Evolutionary conservation across 2,113 vertebrate genomes (phyloP).

Genomic region (Mungos mungo): DNA sequence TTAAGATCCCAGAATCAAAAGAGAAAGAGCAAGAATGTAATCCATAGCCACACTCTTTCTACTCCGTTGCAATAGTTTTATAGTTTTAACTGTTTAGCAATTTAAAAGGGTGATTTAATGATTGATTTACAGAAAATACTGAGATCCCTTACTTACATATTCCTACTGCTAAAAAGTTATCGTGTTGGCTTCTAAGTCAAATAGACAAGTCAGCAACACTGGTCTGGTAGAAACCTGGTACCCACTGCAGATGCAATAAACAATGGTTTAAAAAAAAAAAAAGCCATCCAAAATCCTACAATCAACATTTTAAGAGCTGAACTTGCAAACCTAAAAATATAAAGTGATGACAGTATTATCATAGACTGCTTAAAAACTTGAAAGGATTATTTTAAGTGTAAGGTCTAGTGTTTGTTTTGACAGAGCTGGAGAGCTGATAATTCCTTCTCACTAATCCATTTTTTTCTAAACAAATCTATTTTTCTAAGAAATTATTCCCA

Average conservation of each 20-base stretch:
- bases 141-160: neutral
- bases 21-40: neutral
- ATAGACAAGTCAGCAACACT: neutral
- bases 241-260: neutral
- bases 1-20: neutral
- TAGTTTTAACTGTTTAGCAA: neutral
- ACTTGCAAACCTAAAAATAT: constrained; percentile 68
- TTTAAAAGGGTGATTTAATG: neutral
- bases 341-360: constrained; percentile 65
- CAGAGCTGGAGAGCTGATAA: constrained; percentile 46
- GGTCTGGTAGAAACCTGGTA: neutral
- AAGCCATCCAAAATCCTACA: neutral
- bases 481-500: constrained; percentile 44
- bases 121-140: neutral
- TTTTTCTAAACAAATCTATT: constrained; percentile 44
- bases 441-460: constrained; percentile 35
- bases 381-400: constrained; percentile 45
- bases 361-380: constrained; percentile 42
- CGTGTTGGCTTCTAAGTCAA: neutral
- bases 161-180: neutral
- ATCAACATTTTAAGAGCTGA: constrained; percentile 42
- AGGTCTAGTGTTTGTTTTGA: constrained; percentile 61
- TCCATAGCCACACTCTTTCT: neutral
- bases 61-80: neutral
- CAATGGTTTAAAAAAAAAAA: neutral